These are phyloP conservation scores for Hormaphis cornu DNA, from an alignment of 1,140 invertebrate species.

Conservation along the genomic window DNA sequence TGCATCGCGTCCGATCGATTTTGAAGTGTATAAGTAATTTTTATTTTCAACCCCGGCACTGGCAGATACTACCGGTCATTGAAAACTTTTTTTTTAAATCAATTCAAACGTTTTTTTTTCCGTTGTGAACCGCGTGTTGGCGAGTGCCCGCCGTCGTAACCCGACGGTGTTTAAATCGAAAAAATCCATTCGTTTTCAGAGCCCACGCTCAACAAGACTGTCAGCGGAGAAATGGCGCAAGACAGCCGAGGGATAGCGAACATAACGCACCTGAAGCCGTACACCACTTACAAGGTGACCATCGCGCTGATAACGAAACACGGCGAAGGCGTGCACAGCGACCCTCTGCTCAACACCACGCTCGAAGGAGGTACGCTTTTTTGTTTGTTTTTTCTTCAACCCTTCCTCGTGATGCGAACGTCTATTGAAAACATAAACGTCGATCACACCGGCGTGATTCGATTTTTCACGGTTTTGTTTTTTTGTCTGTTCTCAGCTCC, in stretches of 20 bases:
- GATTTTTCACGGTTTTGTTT: too few relatives aligned
- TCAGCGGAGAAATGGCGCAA: constrained; percentile 36
- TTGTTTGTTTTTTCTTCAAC: not conserved
- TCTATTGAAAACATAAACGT: too few relatives aligned
- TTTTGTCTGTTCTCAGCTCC: constrained; percentile 44
- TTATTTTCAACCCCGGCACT: too few relatives aligned
- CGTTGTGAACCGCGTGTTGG: too few relatives aligned
- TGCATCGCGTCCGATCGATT: too few relatives aligned
- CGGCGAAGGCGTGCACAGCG: constrained; percentile 60
- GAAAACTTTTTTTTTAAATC: too few relatives aligned
- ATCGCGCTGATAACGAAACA: constrained; percentile 62
- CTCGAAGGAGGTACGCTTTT: constrained; percentile 50
- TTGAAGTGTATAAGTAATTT: too few relatives aligned
- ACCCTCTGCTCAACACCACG: constrained; percentile 58
- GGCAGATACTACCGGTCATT: too few relatives aligned
- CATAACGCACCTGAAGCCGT: constrained; percentile 54
- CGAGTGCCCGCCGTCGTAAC: too few relatives aligned
- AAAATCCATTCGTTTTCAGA: constrained; percentile 9
- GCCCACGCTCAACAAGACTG: not conserved
- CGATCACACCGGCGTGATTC: too few relatives aligned
- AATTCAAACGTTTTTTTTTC: too few relatives aligned
- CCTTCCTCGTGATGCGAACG: not conserved
- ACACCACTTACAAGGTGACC: constrained; percentile 64
- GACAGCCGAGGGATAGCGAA: constrained; percentile 37
- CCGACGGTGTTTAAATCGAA: not conserved